A percentile compares a stretch with the other conserved stretches of the same genome.
These are phyloP conservation scores for Tetrapedia diversipes DNA, from an alignment of 2,888 invertebrate genomes.

Conservation along the genomic window DNA sequence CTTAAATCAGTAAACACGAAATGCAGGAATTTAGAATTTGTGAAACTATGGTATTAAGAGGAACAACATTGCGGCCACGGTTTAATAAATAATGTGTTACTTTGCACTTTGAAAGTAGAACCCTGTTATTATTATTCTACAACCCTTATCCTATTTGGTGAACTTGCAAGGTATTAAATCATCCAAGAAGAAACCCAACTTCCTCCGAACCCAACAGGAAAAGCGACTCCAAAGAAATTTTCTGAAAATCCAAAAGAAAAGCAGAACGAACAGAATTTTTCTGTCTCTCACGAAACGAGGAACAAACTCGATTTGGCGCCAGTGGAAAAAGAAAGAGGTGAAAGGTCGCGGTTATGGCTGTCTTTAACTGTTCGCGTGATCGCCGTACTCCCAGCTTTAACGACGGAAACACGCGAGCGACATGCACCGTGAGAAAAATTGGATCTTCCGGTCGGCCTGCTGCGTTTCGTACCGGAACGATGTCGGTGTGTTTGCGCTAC, in stretches of 20 bases:
- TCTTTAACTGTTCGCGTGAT: conserved; percentile 36
- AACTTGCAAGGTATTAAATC: neutral
- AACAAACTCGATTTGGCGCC: conserved; percentile 1
- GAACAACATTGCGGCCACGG: no score
- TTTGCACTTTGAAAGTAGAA: no score
- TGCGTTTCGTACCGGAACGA: conserved; percentile 20
- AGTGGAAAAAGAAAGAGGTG: neutral
- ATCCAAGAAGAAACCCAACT: neutral
- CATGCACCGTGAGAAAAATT: conserved; percentile 56
- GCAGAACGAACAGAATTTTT: neutral
- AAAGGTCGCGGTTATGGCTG: neutral
- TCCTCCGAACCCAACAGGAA: no score
- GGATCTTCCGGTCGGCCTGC: conserved; percentile 53
- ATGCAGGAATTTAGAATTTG: no score
- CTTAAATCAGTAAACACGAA: no score
- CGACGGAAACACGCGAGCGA: conserved; percentile 33
- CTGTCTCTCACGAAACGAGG: neutral
- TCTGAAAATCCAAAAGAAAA: neutral
- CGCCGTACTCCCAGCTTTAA: conserved; percentile 16
- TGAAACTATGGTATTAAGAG: no score
- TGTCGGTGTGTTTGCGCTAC: conserved; percentile 22
- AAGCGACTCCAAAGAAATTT: no score
- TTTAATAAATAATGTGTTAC: no score
- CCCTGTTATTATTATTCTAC: no score
- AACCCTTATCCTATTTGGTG: neutral